phyloP scores from a whole-genome alignment of 2,888 invertebrate genomes.

The Laspeyria flexula region DNA sequence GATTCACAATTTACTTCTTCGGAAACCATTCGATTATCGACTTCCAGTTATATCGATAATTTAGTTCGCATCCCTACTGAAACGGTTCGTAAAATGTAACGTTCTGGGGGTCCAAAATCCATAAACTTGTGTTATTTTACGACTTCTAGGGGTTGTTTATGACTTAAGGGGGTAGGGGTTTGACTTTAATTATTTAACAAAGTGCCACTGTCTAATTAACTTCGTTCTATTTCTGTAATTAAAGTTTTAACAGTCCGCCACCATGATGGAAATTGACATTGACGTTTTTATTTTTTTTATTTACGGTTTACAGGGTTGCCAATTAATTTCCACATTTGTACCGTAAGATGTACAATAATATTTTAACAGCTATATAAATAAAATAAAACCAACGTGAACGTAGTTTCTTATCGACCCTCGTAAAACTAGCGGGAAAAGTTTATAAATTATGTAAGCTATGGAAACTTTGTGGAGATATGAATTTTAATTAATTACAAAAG shows the following conservation, averaged over 20 bases:
- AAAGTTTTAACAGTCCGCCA: conserved; percentile 34
- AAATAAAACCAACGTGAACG: background rate
- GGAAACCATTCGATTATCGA: conserved; percentile 33
- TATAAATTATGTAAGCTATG: background rate
- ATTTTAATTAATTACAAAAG: background rate
- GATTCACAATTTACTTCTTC: conserved; percentile 15
- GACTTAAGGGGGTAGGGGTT: conserved; percentile 42
- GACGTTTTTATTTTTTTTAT: conserved; percentile 15
- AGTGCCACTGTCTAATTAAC: conserved; percentile 48
- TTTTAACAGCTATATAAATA: background rate
- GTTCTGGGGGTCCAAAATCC: conserved; percentile 44
- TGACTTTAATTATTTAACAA: conserved; percentile 57
- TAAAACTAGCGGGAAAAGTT: background rate
- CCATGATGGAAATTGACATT: conserved; percentile 17
- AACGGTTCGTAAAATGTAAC: conserved; percentile 39
- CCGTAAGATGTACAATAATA: background rate
- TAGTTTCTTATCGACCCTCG: background rate
- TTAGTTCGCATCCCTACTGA: conserved; percentile 35
- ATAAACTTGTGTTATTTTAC: conserved; percentile 61
- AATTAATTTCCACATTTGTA: background rate
- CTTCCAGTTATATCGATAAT: conserved; percentile 30
- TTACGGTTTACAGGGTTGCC: conserved; percentile 1
- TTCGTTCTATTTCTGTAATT: conserved; percentile 41
- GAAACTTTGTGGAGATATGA: background rate
- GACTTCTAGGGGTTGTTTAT: conserved; percentile 65